These are phyloP conservation scores for Hydrolagus affinis DNA, from an alignment of 2,113 vertebrate species.

Conservation along the genomic window DNA sequence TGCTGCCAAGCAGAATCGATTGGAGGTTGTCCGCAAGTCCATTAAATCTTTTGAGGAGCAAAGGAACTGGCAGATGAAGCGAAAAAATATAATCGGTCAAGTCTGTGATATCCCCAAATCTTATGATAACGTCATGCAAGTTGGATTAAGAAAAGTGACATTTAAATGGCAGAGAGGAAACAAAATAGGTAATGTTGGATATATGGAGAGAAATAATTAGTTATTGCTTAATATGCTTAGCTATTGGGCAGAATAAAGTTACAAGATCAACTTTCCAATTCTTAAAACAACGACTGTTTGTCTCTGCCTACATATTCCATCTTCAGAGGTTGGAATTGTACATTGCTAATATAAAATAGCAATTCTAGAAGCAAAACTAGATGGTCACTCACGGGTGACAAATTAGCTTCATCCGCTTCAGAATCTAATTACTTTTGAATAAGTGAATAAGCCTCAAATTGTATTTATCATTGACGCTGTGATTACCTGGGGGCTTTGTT, in stretches of 20 bases:
- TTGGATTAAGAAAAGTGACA: conserved; percentile 93
- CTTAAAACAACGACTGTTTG: not conserved
- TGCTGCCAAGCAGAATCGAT: conserved; percentile 73
- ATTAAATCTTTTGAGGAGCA: conserved; percentile 83
- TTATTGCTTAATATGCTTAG: not conserved
- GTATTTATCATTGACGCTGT: not conserved
- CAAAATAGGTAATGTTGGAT: conserved; percentile 77
- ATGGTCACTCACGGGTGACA: not conserved
- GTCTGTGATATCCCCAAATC: conserved; percentile 94
- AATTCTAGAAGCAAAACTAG: not conserved
- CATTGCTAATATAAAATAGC: no score
- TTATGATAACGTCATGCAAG: conserved; percentile 93
- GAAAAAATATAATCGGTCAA: conserved; percentile 92
- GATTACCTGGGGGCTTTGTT: not conserved
- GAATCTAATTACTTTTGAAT: not conserved
- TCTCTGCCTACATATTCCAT: no score
- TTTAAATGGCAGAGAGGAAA: conserved; percentile 99
- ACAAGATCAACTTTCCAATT: not conserved
- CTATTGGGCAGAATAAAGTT: not conserved
- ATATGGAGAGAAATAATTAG: not conserved
- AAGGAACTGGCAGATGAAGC: conserved; percentile 78
- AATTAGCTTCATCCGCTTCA: not conserved
- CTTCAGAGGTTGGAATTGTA: no score
- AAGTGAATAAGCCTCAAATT: not conserved
- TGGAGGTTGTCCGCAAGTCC: conserved; percentile 81